Percentiles rank a stretch among this genome's conserved stretches.
Conservation (phyloP, 2,113 vertebrate genomes). For the Arenaria interpres region DNA sequence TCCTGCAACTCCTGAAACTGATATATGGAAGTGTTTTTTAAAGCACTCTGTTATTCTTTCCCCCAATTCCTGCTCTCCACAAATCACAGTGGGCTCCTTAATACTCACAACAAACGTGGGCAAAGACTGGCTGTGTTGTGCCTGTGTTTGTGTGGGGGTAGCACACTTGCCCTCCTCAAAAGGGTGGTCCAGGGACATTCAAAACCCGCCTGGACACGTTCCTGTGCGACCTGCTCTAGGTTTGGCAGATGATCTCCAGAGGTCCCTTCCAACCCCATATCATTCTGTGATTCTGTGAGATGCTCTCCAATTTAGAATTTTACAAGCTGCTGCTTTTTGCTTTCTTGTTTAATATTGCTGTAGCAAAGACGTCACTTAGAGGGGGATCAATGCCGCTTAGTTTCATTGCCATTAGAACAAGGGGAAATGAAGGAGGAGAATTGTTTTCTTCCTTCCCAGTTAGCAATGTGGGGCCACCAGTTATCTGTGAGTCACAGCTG, state of each 20-base stretch:
- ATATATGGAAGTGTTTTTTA: neutral
- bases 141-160: fast-evolving
- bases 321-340: neutral
- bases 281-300: neutral
- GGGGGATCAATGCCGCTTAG: neutral
- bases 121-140: neutral
- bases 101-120: neutral
- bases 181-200: neutral
- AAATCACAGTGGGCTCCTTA: neutral
- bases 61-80: neutral
- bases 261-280: no score
- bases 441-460: neutral
- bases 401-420: neutral
- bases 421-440: neutral
- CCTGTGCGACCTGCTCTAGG: no score
- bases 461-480: neutral
- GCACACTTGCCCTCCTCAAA: neutral
- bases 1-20: neutral
- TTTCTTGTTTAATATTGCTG: neutral
- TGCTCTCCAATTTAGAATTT: neutral
- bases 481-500: neutral
- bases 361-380: neutral
- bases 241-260: no score
- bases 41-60: neutral
- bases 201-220: no score